Evolutionary conservation across 2,113 vertebrate species (phyloP).

Genomic region (Podarcis muralis): DNA sequence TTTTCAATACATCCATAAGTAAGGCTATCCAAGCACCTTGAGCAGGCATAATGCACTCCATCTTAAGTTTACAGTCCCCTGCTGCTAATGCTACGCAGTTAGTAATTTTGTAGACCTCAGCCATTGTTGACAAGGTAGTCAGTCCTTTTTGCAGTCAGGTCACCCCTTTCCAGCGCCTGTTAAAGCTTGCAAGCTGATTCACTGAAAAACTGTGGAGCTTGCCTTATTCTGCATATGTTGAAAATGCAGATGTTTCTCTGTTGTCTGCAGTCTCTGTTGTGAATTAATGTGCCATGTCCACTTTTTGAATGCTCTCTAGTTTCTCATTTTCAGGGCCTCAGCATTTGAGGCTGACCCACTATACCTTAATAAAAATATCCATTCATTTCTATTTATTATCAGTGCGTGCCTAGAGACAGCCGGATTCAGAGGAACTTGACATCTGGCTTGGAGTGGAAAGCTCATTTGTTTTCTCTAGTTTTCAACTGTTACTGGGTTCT

Average conservation of each 20-base stretch:
- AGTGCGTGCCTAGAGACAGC: conserved; percentile 57
- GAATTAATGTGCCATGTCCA: conserved; percentile 48
- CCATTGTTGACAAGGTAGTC: not conserved
- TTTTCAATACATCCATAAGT: not conserved
- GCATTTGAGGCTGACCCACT: conserved; percentile 40
- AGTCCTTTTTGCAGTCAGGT: not conserved
- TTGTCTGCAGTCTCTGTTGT: conserved; percentile 1
- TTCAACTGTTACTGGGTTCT: conserved; percentile 49
- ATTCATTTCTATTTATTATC: conserved; percentile 52
- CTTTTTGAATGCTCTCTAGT: conserved; percentile 19
- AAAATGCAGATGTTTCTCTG: conserved; percentile 32
- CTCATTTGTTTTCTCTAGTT: conserved; percentile 61
- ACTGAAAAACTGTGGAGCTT: not conserved
- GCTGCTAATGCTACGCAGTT: not conserved
- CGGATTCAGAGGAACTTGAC: conserved; percentile 38
- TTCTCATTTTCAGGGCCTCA: conserved; percentile 41
- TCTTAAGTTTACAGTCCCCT: not conserved
- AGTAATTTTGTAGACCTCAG: not conserved
- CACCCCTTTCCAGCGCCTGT: not conserved
- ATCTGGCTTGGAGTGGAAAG: conserved; percentile 50
- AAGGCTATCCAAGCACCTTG: not conserved
- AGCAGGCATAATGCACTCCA: not conserved
- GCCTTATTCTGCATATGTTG: not conserved
- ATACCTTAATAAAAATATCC: conserved; percentile 54
- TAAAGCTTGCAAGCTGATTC: not conserved